A percentile compares a stretch with the other conserved stretches of the same genome.
phyloP scores from a whole-genome alignment of 2,113 vertebrate species.

The Australoheros scitulus region DNA sequence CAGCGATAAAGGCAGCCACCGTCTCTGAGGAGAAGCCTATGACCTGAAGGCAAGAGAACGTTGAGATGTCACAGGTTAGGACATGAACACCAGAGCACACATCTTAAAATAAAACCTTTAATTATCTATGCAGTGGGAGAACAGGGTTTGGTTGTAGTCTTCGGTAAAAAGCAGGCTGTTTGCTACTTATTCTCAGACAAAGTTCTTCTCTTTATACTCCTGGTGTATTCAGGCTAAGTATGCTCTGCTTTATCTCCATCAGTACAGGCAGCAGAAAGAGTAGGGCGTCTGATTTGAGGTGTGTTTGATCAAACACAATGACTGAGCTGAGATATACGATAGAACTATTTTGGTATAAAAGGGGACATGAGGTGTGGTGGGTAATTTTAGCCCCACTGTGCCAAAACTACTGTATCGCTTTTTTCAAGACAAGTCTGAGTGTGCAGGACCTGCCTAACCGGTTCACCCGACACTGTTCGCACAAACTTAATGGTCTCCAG shows the following conservation, averaged over 20 bases:
- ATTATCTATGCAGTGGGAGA: neutral
- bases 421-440: neutral
- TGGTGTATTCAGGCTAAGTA: slow-evolving; percentile 19
- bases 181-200: neutral
- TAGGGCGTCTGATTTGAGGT: neutral
- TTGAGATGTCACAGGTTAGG: slow-evolving; percentile 21
- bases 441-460: slow-evolving; percentile 29
- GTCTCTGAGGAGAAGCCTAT: slow-evolving; percentile 89
- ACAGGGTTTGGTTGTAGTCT: neutral
- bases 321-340: neutral
- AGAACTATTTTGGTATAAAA: neutral
- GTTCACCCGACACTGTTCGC: slow-evolving; percentile 44
- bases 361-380: neutral
- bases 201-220: neutral
- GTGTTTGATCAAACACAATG: slow-evolving; percentile 1
- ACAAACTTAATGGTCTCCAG: neutral
- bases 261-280: neutral
- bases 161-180: neutral
- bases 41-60: slow-evolving; percentile 77
- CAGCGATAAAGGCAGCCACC: slow-evolving; percentile 90
- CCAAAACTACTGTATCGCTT: neutral
- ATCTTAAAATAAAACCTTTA: neutral
- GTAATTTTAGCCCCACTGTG: neutral
- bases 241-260: neutral
- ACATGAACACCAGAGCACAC: neutral